These are phyloP conservation scores for Isichthys henryi DNA, from an alignment of 2,113 vertebrate genomes.

Conservation along the genomic window DNA sequence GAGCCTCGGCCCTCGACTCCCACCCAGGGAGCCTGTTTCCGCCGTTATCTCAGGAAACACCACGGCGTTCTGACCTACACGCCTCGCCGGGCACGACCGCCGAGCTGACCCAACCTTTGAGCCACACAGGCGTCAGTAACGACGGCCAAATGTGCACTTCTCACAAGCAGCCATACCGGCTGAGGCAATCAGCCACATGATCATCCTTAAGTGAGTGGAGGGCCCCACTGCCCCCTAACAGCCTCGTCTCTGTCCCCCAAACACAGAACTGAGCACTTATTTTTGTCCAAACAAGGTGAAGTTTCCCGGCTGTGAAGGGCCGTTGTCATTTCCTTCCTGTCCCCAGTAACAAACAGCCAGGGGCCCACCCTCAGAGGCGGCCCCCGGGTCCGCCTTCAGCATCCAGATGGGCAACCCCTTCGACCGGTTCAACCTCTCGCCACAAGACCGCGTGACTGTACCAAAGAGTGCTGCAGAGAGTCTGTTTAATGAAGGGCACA, in stretches of 20 bases:
- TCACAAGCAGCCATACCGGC: neutral
- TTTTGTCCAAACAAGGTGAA: neutral
- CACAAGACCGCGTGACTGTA: neutral
- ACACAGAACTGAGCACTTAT: neutral
- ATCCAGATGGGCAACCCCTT: neutral
- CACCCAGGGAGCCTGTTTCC: neutral
- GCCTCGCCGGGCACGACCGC: neutral
- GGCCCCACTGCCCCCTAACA: neutral
- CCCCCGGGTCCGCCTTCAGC: neutral
- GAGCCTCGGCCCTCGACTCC: neutral
- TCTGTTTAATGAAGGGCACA: neutral
- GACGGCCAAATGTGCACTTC: neutral
- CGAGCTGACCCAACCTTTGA: neutral
- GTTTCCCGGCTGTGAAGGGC: neutral
- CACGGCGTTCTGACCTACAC: neutral
- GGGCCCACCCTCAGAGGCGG: neutral
- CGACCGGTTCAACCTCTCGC: neutral
- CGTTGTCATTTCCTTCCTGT: neutral
- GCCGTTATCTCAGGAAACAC: slow-evolving; percentile 11
- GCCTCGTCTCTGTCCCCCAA: neutral
- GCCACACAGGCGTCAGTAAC: neutral
- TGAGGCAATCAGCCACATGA: neutral
- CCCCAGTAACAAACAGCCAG: neutral
- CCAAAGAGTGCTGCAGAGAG: neutral
- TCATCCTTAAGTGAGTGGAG: neutral